Percentiles rank a stretch among this genome's conserved stretches.
Conservation (phyloP, 2,797 vertebrate species). For the Eptatretus atami region DNA sequence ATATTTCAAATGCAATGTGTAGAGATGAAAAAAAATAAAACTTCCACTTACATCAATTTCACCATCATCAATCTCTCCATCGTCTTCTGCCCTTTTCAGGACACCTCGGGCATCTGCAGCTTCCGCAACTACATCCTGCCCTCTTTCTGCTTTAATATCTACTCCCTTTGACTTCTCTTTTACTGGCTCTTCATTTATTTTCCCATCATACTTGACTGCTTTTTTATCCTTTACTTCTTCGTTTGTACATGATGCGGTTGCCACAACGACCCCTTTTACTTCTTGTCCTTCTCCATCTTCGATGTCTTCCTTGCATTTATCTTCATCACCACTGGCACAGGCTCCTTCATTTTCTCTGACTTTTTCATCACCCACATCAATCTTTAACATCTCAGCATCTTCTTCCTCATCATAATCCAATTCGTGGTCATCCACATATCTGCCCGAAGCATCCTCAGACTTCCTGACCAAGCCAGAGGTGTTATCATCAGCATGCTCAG, state of each 20-base stretch:
- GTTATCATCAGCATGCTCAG: no score
- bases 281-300: slow-evolving; percentile 25
- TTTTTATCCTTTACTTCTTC: slow-evolving; percentile 14
- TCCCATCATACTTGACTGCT: slow-evolving; percentile 16
- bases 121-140: slow-evolving; percentile 16
- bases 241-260: slow-evolving; percentile 16
- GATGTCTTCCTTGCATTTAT: slow-evolving; percentile 29
- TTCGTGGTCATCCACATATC: slow-evolving; percentile 77
- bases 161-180: slow-evolving; percentile 9
- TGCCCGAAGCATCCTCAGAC: slow-evolving; percentile 43
- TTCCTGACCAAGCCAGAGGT: slow-evolving; percentile 17
- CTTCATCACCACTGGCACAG: slow-evolving; percentile 20
- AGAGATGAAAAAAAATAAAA: slow-evolving; percentile 9
- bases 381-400: not conserved
- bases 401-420: slow-evolving; percentile 86
- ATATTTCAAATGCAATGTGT: not conserved
- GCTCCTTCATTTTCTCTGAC: slow-evolving; percentile 42
- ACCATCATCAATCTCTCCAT: slow-evolving; percentile 83
- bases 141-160: slow-evolving; percentile 15
- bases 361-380: not conserved
- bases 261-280: slow-evolving; percentile 21
- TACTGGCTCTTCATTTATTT: slow-evolving; percentile 7
- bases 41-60: slow-evolving; percentile 70
- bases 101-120: slow-evolving; percentile 34
- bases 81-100: slow-evolving; percentile 67